Evolutionary conservation across 2,888 invertebrate genomes (phyloP), one percentile per base, ranked within the genome.

Genomic region (Athalia rosae): DNA sequence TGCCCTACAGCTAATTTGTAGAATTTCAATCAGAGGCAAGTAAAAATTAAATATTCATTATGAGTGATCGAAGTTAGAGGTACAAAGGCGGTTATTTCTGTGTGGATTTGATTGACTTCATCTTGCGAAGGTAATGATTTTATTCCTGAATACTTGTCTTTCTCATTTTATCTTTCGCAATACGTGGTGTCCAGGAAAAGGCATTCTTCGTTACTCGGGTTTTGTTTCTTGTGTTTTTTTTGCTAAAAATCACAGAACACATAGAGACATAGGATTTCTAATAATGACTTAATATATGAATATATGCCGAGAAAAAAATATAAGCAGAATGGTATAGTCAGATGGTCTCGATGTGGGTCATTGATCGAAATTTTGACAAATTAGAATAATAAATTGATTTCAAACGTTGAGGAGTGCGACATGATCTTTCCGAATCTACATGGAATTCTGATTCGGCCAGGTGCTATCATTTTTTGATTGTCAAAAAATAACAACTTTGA

Each of bases 171-270:
- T 58, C 13, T 11, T 58, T 58, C n/a, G 58, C 58, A 3, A 59
- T 59, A 59, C 13, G 6, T 8, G 59, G 13, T 13, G 13, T n/a
- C 15, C 8, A 3, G 62, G 9, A 5, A 0, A 63, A 63, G 8
- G 41, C 8, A 28, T 6, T 53, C 45, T 53, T 53, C 15, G 41
- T 63, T 67, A 69, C 62, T 77, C 69, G 43, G 43, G 58, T 71
- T 79, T 83, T 78, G 85, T 84, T 53, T 86, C 85, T 66, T 82
- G 81, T 4, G 67, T 78, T 71, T 83, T 86, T 73, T 85, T 86
- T n/a, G 83, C 86, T 86, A 80, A 28, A 82, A 82, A 63, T 77
- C 28, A 28, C 28, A 28, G 28, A 28, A 28, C 28, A 2, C 28
- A 28, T 28, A 28, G 28, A 28, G 28, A 28, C 28, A 28, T 28